These are phyloP conservation scores for Falco columbarius DNA, from an alignment of 2,797 vertebrate genomes.

Conservation along the genomic window DNA sequence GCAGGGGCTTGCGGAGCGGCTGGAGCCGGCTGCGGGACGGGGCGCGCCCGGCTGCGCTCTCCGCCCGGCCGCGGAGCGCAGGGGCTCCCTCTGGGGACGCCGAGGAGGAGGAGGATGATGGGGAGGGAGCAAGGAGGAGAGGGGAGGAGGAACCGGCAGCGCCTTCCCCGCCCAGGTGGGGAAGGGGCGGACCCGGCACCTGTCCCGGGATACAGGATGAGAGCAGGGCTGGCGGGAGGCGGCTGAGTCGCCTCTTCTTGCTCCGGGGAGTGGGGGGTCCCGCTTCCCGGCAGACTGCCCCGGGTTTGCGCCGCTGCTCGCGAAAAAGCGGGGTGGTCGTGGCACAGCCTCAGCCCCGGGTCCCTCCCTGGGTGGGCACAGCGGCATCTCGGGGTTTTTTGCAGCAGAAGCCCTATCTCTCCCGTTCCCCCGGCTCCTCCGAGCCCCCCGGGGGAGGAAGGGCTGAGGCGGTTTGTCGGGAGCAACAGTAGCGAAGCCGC, in stretches of 20 bases:
- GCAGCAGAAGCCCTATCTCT: background rate
- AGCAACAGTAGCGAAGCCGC: background rate
- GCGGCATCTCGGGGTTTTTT: rapidly evolving
- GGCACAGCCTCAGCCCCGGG: background rate
- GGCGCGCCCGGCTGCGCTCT: background rate
- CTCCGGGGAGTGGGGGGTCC: too few species aligned
- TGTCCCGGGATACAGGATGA: background rate
- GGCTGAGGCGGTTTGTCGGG: rapidly evolving
- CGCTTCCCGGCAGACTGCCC: background rate
- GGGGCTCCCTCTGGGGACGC: slow-evolving; percentile 60
- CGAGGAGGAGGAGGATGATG: background rate
- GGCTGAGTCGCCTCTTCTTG: rapidly evolving
- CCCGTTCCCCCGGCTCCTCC: background rate
- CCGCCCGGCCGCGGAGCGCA: background rate
- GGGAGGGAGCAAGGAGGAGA: background rate
- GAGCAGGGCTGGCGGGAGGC: rapidly evolving
- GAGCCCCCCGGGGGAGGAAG: too few species aligned
- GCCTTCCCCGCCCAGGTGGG: background rate
- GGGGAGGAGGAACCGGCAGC: background rate
- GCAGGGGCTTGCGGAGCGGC: background rate
- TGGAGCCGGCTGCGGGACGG: background rate
- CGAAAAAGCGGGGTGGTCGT: background rate
- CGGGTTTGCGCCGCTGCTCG: background rate
- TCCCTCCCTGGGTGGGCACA: background rate
- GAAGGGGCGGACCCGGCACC: background rate